phyloP scores from a whole-genome alignment of 2,888 invertebrate species.

The Disparrhopalites patrizii region DNA sequence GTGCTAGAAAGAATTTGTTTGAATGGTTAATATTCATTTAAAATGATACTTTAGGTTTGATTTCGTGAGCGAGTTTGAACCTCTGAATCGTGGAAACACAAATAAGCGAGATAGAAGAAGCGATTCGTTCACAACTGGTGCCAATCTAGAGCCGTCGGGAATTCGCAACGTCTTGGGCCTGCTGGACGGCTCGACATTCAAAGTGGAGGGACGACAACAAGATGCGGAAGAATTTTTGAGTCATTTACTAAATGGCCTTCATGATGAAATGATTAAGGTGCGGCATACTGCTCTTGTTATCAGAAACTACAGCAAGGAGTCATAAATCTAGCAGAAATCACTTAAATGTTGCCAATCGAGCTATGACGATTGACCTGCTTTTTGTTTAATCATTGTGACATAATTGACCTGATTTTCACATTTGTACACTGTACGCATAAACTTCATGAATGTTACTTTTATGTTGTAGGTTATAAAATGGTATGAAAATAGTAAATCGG shows the following conservation, averaged over 20 bases:
- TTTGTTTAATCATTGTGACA: no score
- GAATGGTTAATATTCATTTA: no score
- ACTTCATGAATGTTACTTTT: background rate
- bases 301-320: background rate
- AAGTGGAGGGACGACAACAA: conserved; percentile 85
- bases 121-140: conserved; percentile 60
- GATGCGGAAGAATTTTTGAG: conserved; percentile 97
- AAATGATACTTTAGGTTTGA: conserved; percentile 65
- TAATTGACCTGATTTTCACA: no score
- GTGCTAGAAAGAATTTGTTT: no score
- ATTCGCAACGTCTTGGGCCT: conserved; percentile 45
- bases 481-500: conserved; percentile 39
- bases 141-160: conserved; percentile 78
- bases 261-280: conserved; percentile 94
- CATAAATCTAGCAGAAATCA: conserved; percentile 23
- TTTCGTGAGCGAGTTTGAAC: conserved; percentile 73
- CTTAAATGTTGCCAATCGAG: no score
- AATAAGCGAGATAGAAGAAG: conserved; percentile 41
- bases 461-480: conserved; percentile 42
- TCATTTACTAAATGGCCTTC: conserved; percentile 85
- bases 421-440: no score
- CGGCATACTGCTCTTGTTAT: no score
- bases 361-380: no score
- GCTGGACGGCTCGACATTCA: conserved; percentile 56
- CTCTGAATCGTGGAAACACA: conserved; percentile 54